A percentile compares a stretch with the other conserved stretches of the same genome.
These are phyloP conservation scores for Gila orcuttii DNA, from an alignment of 2,113 vertebrate species.

Conservation along the genomic window DNA sequence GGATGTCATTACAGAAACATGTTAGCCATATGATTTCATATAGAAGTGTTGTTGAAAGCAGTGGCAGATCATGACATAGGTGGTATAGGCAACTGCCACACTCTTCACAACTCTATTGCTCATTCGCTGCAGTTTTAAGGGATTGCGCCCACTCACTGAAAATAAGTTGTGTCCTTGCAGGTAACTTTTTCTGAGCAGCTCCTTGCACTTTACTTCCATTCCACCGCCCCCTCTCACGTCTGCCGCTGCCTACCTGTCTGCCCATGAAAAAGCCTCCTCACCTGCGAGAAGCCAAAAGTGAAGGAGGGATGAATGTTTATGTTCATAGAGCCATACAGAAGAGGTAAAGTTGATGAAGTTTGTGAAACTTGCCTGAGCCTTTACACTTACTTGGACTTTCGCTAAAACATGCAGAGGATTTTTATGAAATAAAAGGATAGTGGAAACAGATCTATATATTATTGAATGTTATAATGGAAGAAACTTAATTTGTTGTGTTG, in stretches of 20 bases:
- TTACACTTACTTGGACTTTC: not conserved
- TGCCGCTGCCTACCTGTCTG: not conserved
- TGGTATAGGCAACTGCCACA: not conserved
- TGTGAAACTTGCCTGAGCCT: not conserved
- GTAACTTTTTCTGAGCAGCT: slow-evolving; percentile 15
- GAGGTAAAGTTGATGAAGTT: not conserved
- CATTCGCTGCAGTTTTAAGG: not conserved
- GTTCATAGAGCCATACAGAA: not conserved
- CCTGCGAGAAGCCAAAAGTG: slow-evolving; percentile 8
- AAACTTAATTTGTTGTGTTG: not conserved
- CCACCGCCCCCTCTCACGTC: slow-evolving; percentile 9
- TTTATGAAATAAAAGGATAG: not conserved
- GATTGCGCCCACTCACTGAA: slow-evolving; percentile 27
- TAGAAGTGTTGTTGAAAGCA: not conserved
- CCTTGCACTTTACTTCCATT: not conserved
- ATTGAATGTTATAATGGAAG: not conserved
- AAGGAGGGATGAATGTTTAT: slow-evolving; percentile 12
- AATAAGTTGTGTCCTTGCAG: slow-evolving; percentile 14
- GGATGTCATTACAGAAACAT: slow-evolving; percentile 1
- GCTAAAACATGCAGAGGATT: not conserved
- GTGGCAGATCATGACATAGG: not conserved
- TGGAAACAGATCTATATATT: not conserved
- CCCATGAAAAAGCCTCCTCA: not conserved
- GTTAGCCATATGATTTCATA: not conserved
- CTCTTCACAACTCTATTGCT: not conserved